Evolutionary conservation across 1,140 invertebrate species (phyloP), one percentile per base, ranked within the genome.

Genomic region (Brachionus asplanchnoidis): DNA sequence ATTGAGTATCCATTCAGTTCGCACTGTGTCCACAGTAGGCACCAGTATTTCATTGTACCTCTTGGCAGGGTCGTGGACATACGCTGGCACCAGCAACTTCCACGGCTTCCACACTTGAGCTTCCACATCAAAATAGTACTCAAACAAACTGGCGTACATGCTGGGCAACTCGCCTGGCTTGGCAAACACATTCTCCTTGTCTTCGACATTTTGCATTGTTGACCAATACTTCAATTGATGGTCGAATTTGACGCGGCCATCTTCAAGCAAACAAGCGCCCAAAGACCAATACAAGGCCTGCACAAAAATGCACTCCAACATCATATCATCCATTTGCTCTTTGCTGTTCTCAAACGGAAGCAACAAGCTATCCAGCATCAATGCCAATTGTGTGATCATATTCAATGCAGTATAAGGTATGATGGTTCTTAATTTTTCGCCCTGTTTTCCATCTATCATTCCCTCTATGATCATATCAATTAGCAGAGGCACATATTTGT

Each of bases 21-120:
- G 90, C 7, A 95, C 90, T 0, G 95, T 96, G 87, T 97, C 95
- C 0, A 95, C 91, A 0, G 95, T 97, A 0, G 95, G 95, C 2
- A 97, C 95, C 12, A 97, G 90, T 87, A 96, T 95, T 77, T 95
- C 93, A 14, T 92, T 93, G 88, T 95, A 95, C 86, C 92, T 92
- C 86, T 92, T 92, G 0, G 90, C 87, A 1, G 91, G 89, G 86
- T 94, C 92, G 87, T 96, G 95, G 0, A 92, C 86, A 87, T 96
- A 96, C 9, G 91, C 87, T 0, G 93, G 93, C 5, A 96, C 93
- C 28, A 95, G 87, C 90, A 92, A 93, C 85, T 92, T 92, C 95
- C 95, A 96, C 7, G 95, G 93, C n/a, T 93, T 91, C 95, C 95
- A 97, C n/a, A 91, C 89, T 86, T 90, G 89, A n/a, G 92, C 90